Conservation (phyloP, 2,888 invertebrate species). For the Tetheella fluctuosa region DNA sequence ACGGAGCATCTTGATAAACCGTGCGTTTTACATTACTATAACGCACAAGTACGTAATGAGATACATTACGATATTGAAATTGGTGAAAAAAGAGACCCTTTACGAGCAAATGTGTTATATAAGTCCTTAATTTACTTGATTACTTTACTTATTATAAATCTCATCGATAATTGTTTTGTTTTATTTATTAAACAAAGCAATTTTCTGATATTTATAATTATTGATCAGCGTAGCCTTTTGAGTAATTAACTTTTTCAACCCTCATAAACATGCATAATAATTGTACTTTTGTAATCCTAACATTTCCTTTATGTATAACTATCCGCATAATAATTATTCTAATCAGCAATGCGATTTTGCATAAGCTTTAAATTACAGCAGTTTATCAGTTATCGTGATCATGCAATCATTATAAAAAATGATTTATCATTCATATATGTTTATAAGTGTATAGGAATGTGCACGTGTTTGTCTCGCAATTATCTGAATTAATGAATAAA, state of each 20-base stretch:
- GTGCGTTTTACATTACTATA: too few relatives aligned
- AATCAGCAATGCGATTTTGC: constrained; percentile 5
- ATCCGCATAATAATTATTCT: constrained; percentile 6
- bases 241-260: background rate
- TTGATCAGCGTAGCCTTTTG: background rate
- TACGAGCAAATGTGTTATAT: too few relatives aligned
- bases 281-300: background rate
- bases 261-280: background rate
- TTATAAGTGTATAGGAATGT: background rate
- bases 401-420: background rate
- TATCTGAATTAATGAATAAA: background rate
- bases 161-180: too few relatives aligned
- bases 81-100: too few relatives aligned
- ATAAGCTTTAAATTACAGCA: background rate
- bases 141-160: too few relatives aligned
- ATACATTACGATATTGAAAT: too few relatives aligned
- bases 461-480: constrained; percentile 7
- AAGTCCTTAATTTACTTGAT: too few relatives aligned
- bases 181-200: too few relatives aligned
- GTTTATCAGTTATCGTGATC: constrained; percentile 5
- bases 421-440: background rate
- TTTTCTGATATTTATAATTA: background rate
- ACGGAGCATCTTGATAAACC: too few relatives aligned
- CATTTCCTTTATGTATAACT: background rate
- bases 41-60: too few relatives aligned